Evolutionary conservation across 2,797 vertebrate species (phyloP).

Genomic region (Thamnophis elegans): DNA sequence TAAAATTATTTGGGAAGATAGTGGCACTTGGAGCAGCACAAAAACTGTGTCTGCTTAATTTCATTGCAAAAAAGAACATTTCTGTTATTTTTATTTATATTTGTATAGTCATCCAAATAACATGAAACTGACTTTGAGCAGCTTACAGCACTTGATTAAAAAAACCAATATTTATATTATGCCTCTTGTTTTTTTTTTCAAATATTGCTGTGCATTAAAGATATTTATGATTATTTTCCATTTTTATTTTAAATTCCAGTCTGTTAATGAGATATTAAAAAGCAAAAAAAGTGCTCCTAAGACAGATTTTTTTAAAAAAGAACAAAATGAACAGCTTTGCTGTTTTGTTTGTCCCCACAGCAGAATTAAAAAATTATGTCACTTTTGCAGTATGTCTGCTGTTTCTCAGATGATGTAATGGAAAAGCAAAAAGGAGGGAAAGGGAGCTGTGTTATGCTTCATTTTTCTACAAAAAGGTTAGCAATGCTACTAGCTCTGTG

Average conservation of each 20-base stretch:
- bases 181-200: slow-evolving; percentile 29
- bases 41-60: slow-evolving; percentile 32
- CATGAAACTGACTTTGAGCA: background rate
- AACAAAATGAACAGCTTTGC: slow-evolving; percentile 33
- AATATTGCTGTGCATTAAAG: slow-evolving; percentile 27
- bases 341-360: slow-evolving; percentile 35
- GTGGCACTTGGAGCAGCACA: slow-evolving; percentile 60
- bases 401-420: slow-evolving; percentile 69
- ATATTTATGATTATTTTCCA: slow-evolving; percentile 43
- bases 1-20: slow-evolving; percentile 48
- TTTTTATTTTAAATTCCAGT: slow-evolving; percentile 62
- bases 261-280: slow-evolving; percentile 65
- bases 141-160: background rate
- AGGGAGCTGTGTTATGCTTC: slow-evolving; percentile 53
- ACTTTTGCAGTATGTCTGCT: slow-evolving; percentile 53
- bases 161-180: background rate
- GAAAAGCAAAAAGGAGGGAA: slow-evolving; percentile 69
- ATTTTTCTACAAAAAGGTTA: slow-evolving; percentile 64
- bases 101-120: background rate
- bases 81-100: slow-evolving; percentile 16
- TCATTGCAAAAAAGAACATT: slow-evolving; percentile 62
- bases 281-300: slow-evolving; percentile 57
- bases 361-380: slow-evolving; percentile 22
- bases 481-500: background rate
- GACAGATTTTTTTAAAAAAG: slow-evolving; percentile 24